These are phyloP conservation scores for Deroptyus accipitrinus DNA, from an alignment of 2,113 vertebrate species.

Conservation along the genomic window DNA sequence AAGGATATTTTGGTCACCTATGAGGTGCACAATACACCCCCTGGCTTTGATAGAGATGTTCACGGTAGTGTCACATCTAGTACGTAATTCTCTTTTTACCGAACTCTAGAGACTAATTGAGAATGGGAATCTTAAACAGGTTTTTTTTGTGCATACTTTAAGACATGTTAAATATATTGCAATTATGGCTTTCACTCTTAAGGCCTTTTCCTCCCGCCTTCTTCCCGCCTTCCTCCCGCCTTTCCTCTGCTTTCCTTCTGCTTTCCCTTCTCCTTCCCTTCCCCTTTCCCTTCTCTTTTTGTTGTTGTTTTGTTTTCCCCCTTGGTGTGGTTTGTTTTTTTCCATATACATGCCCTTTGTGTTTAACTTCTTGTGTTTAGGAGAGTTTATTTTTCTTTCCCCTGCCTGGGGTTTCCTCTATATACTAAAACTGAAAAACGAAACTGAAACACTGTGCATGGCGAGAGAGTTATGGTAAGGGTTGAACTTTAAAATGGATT, in stretches of 20 bases:
- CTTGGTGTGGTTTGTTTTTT: not conserved
- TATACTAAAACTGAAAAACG: not conserved
- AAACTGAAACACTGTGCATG: not conserved
- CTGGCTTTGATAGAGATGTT: not conserved
- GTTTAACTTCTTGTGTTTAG: not conserved
- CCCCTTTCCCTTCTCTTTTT: no score
- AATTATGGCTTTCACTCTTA: not conserved
- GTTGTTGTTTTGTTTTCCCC: no score
- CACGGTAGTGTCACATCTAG: not conserved
- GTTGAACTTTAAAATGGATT: not conserved
- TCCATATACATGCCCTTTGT: not conserved
- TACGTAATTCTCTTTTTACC: not conserved
- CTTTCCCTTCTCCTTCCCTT: no score
- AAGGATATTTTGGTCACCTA: not conserved
- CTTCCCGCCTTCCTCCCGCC: no score
- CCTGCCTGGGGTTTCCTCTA: not conserved
- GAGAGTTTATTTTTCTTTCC: not conserved
- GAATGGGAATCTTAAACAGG: not conserved
- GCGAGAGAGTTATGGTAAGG: not conserved
- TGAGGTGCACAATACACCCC: not conserved
- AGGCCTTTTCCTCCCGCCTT: not conserved
- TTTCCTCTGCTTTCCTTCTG: no score
- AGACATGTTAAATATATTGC: not conserved
- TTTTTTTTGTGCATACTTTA: not conserved
- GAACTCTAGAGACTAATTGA: not conserved